These are phyloP conservation scores for Drosophila anomalipes DNA, from an alignment of 2,888 invertebrate genomes.

Conservation along the genomic window DNA sequence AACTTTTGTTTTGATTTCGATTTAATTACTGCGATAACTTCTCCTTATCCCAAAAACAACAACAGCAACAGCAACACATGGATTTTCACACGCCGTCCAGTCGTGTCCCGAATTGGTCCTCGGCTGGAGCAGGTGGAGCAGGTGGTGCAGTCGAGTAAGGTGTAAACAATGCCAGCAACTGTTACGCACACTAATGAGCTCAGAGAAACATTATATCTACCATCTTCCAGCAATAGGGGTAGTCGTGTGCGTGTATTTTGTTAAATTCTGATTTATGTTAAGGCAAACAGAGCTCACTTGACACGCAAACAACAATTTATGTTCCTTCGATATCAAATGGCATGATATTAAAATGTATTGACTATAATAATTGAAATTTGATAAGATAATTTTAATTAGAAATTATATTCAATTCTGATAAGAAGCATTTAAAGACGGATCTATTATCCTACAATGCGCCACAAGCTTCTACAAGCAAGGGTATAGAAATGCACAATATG, in stretches of 20 bases:
- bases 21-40: constrained; percentile 47
- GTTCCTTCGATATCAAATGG: not conserved
- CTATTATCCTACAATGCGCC: not conserved
- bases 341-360: not conserved
- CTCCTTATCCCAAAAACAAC: constrained; percentile 18
- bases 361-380: not conserved
- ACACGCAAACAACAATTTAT: not conserved
- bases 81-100: constrained; percentile 59
- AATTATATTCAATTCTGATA: not conserved
- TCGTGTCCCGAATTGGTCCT: not conserved
- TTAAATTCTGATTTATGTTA: constrained; percentile 7
- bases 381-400: not conserved
- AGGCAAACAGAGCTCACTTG: not conserved
- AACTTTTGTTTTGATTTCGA: constrained; percentile 46
- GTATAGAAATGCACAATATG: not conserved
- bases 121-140: constrained; percentile 15
- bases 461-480: not conserved
- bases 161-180: constrained; percentile 44
- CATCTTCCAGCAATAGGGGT: constrained; percentile 42
- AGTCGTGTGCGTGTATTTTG: constrained; percentile 16
- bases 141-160: constrained; percentile 33
- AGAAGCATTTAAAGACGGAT: not conserved
- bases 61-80: constrained; percentile 30
- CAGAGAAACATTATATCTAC: constrained; percentile 43
- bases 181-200: constrained; percentile 61